Conservation (phyloP, 30 jellyfish, hydroid and myxozoan genomes). For the Sanderia malayensis region DNA sequence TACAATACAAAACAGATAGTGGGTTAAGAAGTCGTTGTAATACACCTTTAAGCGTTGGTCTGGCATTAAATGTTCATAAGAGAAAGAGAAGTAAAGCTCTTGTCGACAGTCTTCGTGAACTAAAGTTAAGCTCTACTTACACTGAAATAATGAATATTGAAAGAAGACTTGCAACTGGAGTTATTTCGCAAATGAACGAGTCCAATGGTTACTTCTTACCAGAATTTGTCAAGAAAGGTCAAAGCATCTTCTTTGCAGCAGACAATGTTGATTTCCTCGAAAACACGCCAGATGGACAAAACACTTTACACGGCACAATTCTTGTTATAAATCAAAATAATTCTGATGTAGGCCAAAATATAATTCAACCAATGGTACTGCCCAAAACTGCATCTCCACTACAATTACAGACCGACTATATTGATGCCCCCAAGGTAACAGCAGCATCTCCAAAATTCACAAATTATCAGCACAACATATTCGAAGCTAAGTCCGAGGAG, state of each 20-base stretch:
- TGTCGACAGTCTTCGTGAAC: slow-evolving; percentile 1
- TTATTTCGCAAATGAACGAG: not conserved
- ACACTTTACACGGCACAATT: slow-evolving; percentile 3
- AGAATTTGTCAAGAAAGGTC: slow-evolving; percentile 2
- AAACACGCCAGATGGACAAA: not conserved
- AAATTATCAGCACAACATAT: too few species aligned
- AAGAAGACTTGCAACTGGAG: slow-evolving; percentile 4
- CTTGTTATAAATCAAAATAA: not conserved
- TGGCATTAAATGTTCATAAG: not conserved
- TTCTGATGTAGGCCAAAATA: not conserved
- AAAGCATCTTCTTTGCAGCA: slow-evolving; percentile 3
- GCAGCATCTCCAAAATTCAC: too few species aligned
- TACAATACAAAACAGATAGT: not conserved
- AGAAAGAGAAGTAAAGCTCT: not conserved
- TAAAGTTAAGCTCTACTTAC: not conserved
- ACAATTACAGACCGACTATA: slow-evolving; percentile 2
- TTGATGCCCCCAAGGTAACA: slow-evolving; percentile 1
- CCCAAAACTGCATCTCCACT: slow-evolving; percentile 5
- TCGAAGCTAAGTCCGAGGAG: too few species aligned
- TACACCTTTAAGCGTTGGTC: slow-evolving; percentile 4
- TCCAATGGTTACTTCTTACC: slow-evolving; percentile 3
- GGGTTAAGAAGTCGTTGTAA: slow-evolving; percentile 3
- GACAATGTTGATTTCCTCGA: slow-evolving; percentile 3
- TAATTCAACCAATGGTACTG: slow-evolving; percentile 1
- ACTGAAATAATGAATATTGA: not conserved